These are phyloP conservation scores for Paramormyrops hopkinsi DNA, from an alignment of 2,797 vertebrate genomes.

Conservation along the genomic window DNA sequence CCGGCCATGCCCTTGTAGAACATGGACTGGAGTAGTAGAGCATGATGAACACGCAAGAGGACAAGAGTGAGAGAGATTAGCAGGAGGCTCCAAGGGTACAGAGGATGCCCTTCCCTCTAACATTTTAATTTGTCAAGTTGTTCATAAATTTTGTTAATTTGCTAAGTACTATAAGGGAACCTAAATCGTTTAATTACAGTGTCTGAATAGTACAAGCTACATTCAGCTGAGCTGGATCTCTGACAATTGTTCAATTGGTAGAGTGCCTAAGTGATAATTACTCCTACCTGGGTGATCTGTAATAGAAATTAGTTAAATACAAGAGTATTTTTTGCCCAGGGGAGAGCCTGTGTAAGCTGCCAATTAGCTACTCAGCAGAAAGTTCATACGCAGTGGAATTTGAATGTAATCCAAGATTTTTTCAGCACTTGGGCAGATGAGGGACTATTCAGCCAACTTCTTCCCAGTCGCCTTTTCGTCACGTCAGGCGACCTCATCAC, in stretches of 20 bases:
- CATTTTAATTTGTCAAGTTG: not conserved
- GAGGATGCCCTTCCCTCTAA: slow-evolving; percentile 13
- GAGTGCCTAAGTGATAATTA: not conserved
- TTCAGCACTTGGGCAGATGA: not conserved
- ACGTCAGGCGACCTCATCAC: not conserved
- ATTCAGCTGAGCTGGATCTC: not conserved
- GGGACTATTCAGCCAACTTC: not conserved
- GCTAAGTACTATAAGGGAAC: not conserved
- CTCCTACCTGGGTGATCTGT: not conserved
- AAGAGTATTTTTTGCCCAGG: not conserved
- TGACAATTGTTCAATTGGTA: not conserved
- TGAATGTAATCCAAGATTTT: not conserved
- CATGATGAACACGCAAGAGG: not conserved
- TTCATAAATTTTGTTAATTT: not conserved
- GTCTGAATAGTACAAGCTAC: not conserved
- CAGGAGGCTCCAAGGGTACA: not conserved
- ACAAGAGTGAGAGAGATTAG: not conserved
- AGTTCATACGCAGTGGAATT: not conserved
- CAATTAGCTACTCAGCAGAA: slow-evolving; percentile 4
- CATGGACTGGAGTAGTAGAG: slow-evolving; percentile 53
- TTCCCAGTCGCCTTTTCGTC: not conserved
- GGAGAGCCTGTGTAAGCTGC: not conserved
- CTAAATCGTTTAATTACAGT: not conserved
- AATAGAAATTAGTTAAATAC: slow-evolving; percentile 1
- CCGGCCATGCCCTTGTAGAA: slow-evolving; percentile 67